These are phyloP conservation scores for Caenorhabditis japonica DNA, from an alignment of 2,888 invertebrate species.

Conservation along the genomic window DNA sequence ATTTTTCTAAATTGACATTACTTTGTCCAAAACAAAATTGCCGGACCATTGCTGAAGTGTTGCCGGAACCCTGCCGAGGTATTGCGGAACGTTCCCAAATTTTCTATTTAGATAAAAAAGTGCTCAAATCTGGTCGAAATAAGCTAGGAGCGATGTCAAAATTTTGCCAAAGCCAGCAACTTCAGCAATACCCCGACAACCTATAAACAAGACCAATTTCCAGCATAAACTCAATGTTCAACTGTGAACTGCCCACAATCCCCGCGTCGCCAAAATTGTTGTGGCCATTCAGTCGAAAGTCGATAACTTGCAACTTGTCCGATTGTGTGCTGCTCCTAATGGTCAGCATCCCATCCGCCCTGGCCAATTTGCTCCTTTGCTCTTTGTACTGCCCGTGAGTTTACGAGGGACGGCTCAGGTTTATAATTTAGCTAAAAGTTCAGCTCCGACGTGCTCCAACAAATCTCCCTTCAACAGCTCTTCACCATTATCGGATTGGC, in stretches of 20 bases:
- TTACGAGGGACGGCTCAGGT: neutral
- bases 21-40: too few relatives aligned
- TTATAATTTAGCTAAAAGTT: conserved; percentile 7
- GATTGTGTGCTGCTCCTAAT: conserved; percentile 71
- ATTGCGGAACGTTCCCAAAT: too few relatives aligned
- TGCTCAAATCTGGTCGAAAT: too few relatives aligned
- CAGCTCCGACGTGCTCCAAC: conserved; percentile 68
- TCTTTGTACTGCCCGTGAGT: conserved; percentile 71
- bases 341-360: conserved; percentile 67
- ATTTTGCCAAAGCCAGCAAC: too few relatives aligned
- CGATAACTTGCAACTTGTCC: conserved; percentile 68
- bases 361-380: conserved; percentile 70
- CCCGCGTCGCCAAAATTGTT: conserved; percentile 72
- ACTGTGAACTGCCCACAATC: conserved; percentile 68
- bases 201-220: too few relatives aligned
- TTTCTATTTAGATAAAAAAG: too few relatives aligned
- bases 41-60: too few relatives aligned
- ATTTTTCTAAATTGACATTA: too few relatives aligned
- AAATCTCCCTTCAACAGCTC: conserved; percentile 68
- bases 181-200: too few relatives aligned
- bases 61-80: too few relatives aligned
- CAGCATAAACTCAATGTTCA: conserved; percentile 73
- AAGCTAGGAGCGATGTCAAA: too few relatives aligned
- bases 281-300: conserved; percentile 70
- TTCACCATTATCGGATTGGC: conserved; percentile 66